phyloP scores from a whole-genome alignment of 2,888 invertebrate genomes.

The Amphipoea lucens region DNA sequence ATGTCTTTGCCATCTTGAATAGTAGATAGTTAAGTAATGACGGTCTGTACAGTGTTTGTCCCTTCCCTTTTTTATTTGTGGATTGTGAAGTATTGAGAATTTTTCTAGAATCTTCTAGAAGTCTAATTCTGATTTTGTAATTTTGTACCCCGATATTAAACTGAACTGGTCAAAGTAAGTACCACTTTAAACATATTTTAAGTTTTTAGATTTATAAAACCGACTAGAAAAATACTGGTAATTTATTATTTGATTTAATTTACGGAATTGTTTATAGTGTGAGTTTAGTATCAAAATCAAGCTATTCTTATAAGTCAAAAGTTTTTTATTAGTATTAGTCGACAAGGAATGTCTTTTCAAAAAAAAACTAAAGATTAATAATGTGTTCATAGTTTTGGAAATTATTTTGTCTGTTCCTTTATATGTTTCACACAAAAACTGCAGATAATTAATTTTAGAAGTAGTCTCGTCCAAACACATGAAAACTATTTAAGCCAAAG shows the following conservation, averaged over 20 bases:
- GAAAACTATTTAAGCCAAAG: not conserved
- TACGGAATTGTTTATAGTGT: not conserved
- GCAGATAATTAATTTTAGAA: not conserved
- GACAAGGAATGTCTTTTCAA: no score
- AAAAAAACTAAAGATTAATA: not conserved
- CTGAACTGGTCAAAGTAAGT: not conserved
- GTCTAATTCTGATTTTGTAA: slow-evolving; percentile 36
- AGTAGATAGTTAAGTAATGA: slow-evolving; percentile 50
- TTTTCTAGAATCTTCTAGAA: slow-evolving; percentile 11
- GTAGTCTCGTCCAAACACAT: not conserved
- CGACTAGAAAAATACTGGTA: not conserved
- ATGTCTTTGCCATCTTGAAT: not conserved
- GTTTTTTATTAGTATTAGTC: not conserved
- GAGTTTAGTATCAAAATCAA: not conserved
- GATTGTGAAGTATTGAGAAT: slow-evolving; percentile 9
- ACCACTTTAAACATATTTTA: not conserved
- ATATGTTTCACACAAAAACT: not conserved
- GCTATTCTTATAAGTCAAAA: not conserved
- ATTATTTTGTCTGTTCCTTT: not conserved
- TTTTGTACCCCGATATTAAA: slow-evolving; percentile 36
- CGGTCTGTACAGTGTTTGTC: slow-evolving; percentile 43
- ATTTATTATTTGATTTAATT: not conserved
- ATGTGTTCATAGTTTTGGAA: slow-evolving; percentile 1
- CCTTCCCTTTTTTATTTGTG: slow-evolving; percentile 19
- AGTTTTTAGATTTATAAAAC: not conserved